phyloP scores from a whole-genome alignment of 2,888 invertebrate species.

The Phragmatobia fuliginosa region DNA sequence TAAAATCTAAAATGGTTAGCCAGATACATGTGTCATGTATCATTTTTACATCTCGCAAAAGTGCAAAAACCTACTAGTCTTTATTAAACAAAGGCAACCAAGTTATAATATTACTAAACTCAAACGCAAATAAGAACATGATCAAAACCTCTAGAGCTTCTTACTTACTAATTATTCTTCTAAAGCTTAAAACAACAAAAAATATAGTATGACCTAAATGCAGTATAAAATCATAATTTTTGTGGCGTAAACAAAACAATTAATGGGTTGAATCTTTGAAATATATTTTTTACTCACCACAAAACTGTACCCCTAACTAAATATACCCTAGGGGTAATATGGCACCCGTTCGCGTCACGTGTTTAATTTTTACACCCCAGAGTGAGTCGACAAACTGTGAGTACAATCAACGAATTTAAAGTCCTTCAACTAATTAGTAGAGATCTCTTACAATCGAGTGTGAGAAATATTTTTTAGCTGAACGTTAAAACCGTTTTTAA shows the following conservation, averaged over 20 bases:
- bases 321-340: conserved; percentile 25
- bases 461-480: conserved; percentile 67
- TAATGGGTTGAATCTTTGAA: conserved; percentile 1
- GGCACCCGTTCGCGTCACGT: conserved; percentile 43
- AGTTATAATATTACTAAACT: background rate
- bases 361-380: conserved; percentile 55
- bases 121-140: no score
- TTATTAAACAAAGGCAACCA: no score
- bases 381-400: conserved; percentile 47
- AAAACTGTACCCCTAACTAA: conserved; percentile 16
- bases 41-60: no score
- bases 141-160: no score
- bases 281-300: conserved; percentile 10
- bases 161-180: no score
- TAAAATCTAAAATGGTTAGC: no score
- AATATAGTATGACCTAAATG: background rate
- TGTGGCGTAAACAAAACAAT: background rate
- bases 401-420: conserved; percentile 73
- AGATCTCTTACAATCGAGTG: conserved; percentile 64
- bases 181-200: no score
- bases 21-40: no score
- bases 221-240: background rate
- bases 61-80: no score
- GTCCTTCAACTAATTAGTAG: conserved; percentile 77
- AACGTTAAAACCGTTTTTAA: no score